Conservation (phyloP, 1,140 invertebrate genomes). For the Pseudomyrmex gracilis region DNA sequence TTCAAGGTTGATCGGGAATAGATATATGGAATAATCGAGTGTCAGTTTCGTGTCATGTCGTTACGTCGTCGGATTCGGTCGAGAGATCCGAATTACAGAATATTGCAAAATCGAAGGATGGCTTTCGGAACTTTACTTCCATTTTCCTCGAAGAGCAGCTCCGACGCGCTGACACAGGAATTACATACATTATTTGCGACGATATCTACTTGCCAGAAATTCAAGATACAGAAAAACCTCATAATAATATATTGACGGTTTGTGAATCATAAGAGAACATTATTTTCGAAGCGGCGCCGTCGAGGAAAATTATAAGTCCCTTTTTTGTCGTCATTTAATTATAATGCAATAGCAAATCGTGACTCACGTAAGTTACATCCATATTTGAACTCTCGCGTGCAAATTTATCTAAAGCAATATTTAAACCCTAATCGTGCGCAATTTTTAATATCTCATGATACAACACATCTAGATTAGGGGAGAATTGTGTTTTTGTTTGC, state of each 20-base stretch:
- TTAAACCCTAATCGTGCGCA: neutral
- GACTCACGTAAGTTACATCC: constrained; percentile 39
- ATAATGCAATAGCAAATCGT: constrained; percentile 33
- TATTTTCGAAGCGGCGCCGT: neutral
- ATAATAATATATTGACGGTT: constrained; percentile 30
- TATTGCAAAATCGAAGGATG: neutral
- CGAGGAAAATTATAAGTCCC: constrained; percentile 42
- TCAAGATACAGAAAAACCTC: constrained; percentile 10
- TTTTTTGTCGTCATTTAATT: constrained; percentile 31
- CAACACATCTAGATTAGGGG: neutral
- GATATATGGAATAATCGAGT: constrained; percentile 25
- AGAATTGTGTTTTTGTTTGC: constrained; percentile 7
- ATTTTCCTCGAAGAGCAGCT: constrained; percentile 30
- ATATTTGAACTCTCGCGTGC: constrained; percentile 31
- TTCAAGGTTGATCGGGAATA: constrained; percentile 3
- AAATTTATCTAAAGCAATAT: constrained; percentile 34
- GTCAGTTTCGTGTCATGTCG: neutral
- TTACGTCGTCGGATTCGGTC: constrained; percentile 5
- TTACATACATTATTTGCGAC: neutral
- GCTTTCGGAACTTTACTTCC: neutral
- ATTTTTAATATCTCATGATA: constrained; percentile 1
- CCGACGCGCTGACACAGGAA: neutral
- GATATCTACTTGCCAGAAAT: neutral
- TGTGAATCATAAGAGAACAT: neutral
- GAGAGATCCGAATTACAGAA: constrained; percentile 5